Conservation (phyloP, 2,113 vertebrate species). For the Syrmaticus mikado region DNA sequence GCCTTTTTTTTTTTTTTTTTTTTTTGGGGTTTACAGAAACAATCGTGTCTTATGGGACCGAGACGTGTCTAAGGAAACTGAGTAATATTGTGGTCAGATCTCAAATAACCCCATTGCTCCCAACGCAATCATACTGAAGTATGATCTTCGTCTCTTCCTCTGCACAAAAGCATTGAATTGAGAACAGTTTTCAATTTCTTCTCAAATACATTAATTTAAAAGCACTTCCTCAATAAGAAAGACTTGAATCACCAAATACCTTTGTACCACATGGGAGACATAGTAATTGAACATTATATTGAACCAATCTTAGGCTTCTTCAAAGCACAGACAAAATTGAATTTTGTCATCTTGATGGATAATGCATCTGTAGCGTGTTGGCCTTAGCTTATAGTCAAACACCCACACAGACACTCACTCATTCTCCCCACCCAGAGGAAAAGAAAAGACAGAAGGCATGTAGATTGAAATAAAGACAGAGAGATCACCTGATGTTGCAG, state of each 20-base stretch:
- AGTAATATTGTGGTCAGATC: not conserved
- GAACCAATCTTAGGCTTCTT: slow-evolving; percentile 18
- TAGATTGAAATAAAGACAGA: not conserved
- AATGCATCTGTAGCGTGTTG: not conserved
- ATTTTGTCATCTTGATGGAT: slow-evolving; percentile 50
- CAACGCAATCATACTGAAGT: not conserved
- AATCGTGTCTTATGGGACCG: no score
- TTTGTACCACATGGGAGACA: slow-evolving; percentile 8
- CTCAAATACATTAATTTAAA: slow-evolving; percentile 52
- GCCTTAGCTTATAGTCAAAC: not conserved
- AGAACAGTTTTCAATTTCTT: slow-evolving; percentile 28
- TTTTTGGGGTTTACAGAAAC: no score
- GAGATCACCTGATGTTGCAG: not conserved
- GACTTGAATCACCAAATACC: slow-evolving; percentile 11
- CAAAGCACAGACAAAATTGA: slow-evolving; percentile 25
- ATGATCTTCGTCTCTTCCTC: slow-evolving; percentile 2
- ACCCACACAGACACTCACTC: not conserved
- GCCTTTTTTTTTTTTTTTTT: not conserved
- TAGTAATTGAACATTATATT: slow-evolving; percentile 48
- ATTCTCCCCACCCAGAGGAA: not conserved
- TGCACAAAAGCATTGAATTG: not conserved
- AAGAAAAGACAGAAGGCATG: not conserved
- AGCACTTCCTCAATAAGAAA: not conserved
- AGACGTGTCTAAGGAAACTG: no score
- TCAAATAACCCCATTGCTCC: not conserved